These are phyloP conservation scores for Sebastes vulpes DNA, from an alignment of 2,797 vertebrate species.

Conservation along the genomic window DNA sequence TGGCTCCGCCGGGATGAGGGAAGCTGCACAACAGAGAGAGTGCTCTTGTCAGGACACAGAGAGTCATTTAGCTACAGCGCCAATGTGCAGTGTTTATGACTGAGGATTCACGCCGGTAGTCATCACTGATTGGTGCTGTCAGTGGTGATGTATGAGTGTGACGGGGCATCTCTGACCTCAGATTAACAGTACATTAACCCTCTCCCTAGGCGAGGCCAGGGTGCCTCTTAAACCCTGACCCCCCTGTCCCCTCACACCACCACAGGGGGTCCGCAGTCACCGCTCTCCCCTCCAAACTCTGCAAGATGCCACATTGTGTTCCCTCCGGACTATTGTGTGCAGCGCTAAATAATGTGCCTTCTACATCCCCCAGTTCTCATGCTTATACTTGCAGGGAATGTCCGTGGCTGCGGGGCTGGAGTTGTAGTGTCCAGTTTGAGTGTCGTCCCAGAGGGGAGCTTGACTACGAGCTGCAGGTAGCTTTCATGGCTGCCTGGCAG, in stretches of 20 bases:
- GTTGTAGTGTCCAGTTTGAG: constrained; percentile 62
- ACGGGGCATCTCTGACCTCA: constrained; percentile 80
- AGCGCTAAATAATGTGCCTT: constrained; percentile 71
- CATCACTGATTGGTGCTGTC: constrained; percentile 73
- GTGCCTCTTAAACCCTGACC: constrained; percentile 84
- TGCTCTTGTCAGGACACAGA: neutral
- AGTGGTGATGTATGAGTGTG: constrained; percentile 74
- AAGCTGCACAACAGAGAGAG: neutral
- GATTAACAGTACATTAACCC: constrained; percentile 86
- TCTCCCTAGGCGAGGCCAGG: constrained; percentile 65
- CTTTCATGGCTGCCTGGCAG: constrained; percentile 60
- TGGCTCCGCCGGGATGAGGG: neutral
- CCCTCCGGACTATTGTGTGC: constrained; percentile 58
- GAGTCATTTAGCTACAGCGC: constrained; percentile 7
- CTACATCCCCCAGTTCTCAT: constrained; percentile 43
- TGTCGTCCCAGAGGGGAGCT: constrained; percentile 78
- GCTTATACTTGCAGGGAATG: constrained; percentile 26
- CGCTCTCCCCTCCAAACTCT: constrained; percentile 54
- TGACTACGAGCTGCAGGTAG: constrained; percentile 77
- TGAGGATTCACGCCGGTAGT: constrained; percentile 42
- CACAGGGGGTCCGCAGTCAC: constrained; percentile 75
- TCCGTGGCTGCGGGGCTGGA: constrained; percentile 44
- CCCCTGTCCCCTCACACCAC: constrained; percentile 64
- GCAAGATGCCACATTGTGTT: constrained; percentile 74
- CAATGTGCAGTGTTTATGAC: constrained; percentile 46